phyloP scores from a whole-genome alignment of 2,113 vertebrate genomes.

The Pongo abelii region DNA sequence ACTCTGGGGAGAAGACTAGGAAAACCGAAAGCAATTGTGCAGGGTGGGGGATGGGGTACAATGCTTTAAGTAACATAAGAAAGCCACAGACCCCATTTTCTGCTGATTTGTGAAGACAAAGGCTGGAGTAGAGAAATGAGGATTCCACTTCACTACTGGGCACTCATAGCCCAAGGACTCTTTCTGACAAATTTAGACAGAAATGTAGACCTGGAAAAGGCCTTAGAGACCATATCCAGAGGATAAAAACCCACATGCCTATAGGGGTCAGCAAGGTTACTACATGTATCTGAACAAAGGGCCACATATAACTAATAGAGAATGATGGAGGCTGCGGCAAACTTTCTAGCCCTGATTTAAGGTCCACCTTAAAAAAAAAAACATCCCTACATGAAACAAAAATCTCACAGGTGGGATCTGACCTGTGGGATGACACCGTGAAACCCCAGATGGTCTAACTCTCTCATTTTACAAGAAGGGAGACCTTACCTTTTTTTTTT shows the following conservation, averaged over 20 bases:
- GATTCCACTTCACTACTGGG: background rate
- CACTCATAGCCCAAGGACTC: background rate
- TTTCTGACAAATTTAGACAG: background rate
- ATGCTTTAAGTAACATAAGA: background rate
- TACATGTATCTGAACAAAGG: background rate
- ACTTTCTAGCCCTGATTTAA: background rate
- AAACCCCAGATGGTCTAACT: background rate
- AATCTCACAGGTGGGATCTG: background rate
- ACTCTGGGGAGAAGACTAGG: background rate
- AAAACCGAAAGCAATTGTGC: background rate
- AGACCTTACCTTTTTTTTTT: background rate
- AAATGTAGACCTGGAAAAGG: background rate
- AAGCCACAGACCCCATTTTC: background rate
- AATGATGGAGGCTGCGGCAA: background rate
- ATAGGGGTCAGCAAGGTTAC: background rate
- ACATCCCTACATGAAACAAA: background rate
- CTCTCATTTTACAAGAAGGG: background rate
- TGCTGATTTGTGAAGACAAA: background rate
- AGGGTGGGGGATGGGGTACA: background rate
- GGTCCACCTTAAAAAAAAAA: background rate
- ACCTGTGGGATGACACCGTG: background rate
- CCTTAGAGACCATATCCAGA: background rate
- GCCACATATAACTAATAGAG: background rate
- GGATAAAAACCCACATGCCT: background rate
- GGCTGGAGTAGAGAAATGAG: background rate